Evolutionary conservation across 2,113 vertebrate species (phyloP).

Genomic region (Chiloscyllium plagiosum): DNA sequence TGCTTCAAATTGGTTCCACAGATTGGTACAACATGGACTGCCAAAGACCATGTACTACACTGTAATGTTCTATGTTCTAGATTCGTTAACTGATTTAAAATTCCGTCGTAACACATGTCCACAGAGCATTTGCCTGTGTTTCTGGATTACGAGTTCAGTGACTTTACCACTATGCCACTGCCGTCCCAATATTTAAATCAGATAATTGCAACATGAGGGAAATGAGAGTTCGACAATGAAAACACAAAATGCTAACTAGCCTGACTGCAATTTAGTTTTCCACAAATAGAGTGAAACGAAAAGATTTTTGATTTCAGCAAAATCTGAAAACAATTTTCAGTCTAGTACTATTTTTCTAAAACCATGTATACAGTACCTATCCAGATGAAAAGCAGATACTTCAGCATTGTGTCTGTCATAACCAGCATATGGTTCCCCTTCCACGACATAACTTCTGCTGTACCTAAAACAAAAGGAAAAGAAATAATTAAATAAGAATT

Average conservation of each 20-base stretch:
- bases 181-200: not conserved
- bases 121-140: too few species aligned
- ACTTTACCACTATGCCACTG: too few species aligned
- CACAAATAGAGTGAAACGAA: not conserved
- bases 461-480: conserved; percentile 63
- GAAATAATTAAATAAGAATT: not conserved
- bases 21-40: too few species aligned
- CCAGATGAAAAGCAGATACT: conserved; percentile 92
- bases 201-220: not conserved
- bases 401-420: conserved; percentile 96
- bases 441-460: conserved; percentile 80
- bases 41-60: too few species aligned
- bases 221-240: not conserved
- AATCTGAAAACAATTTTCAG: not conserved
- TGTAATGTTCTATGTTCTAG: too few species aligned
- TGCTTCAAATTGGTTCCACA: too few species aligned
- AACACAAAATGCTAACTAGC: not conserved
- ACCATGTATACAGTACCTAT: conserved; percentile 65
- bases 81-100: too few species aligned
- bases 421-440: conserved; percentile 91
- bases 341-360: not conserved
- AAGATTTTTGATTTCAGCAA: not conserved
- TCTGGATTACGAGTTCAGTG: too few species aligned
- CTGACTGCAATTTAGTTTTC: not conserved
- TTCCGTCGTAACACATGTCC: too few species aligned